phyloP scores from a whole-genome alignment of 2,113 vertebrate genomes.

The Chamaetylas fuelleborni region DNA sequence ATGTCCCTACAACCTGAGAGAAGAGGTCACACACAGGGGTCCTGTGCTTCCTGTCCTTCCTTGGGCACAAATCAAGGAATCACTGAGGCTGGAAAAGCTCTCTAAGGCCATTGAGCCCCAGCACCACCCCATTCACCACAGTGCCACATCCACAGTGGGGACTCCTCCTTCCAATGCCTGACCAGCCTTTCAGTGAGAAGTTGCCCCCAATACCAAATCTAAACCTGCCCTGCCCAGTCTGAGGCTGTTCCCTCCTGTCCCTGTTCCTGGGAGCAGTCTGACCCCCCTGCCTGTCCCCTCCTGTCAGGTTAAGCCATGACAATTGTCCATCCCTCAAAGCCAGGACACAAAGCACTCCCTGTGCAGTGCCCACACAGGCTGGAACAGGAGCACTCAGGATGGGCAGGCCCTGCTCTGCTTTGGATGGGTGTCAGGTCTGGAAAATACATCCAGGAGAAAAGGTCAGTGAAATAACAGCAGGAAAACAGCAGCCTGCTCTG shows the following conservation, averaged over 20 bases:
- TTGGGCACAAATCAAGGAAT: neutral
- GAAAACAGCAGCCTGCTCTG: neutral
- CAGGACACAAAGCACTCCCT: rapidly evolving
- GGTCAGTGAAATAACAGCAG: neutral
- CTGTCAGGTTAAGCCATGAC: neutral
- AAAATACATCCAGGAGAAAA: neutral
- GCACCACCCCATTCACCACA: neutral
- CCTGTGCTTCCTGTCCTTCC: neutral
- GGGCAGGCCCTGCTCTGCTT: neutral
- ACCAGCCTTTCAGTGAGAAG: neutral
- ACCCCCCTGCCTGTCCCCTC: neutral
- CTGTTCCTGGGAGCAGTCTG: neutral
- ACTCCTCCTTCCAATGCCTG: neutral
- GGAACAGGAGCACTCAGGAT: neutral
- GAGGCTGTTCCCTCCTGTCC: neutral
- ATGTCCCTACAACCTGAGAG: neutral
- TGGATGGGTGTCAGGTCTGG: neutral
- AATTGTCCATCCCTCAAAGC: neutral
- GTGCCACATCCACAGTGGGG: neutral
- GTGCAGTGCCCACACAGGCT: neutral
- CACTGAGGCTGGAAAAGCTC: neutral
- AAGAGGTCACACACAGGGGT: neutral
- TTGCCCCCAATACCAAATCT: too few relatives aligned
- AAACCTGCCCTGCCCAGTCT: neutral
- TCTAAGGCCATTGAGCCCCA: rapidly evolving